Base-by-base conservation (phyloP, 2,888 invertebrate species). In the Margaritifera margaritifera region DNA sequence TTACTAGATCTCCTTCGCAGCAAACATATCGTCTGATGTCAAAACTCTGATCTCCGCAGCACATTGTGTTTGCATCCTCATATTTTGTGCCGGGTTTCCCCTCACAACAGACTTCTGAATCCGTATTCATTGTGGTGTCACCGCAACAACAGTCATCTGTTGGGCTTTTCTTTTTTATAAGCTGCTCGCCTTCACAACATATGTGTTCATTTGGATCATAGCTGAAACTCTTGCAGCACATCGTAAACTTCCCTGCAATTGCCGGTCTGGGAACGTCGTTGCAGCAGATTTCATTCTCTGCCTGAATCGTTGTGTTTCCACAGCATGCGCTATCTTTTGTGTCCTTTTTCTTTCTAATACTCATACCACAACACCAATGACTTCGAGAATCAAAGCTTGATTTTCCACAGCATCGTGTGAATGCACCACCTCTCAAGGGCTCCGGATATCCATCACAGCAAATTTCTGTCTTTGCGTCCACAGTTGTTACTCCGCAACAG, bases 121-220 rank as follows among this genome's bases (percentile, higher is more conserved):
- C 11, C 24, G 74, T 71, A 62, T 74, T 69, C 57, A 74, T 66
- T 20, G 74, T 74, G 57, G 71, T 71, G 18, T 71, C 42, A 4
- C 74, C 74, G 66, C 74, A 74, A 62, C 74, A 74, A 50, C 68
- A 66, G 53, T 74, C 68, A 55, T 74, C 74, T n/a, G 65, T 61
- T n/a, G 58, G 11, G 24, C 71, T 64, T 18, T 64, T 55, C 64
- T 74, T 74, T 20, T 66, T 31, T 8, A 71, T 59, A 19, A 71
- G 22, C 52, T 69, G 61, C 19, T 60, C 61, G 6, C 69, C 68
- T 53, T 74, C 71, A 52, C 74, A 74, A 42, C 74, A 74, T 22
- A 74, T 55, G n/a, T 58, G 24, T 52, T 69, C 68, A 25, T 27
- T 53, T 31, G 71, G 74, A 31, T 71, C 69, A 24, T 64, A 74